Evolutionary conservation across 2,797 vertebrate genomes (phyloP).

Genomic region (Notoglanidium macrostoma): DNA sequence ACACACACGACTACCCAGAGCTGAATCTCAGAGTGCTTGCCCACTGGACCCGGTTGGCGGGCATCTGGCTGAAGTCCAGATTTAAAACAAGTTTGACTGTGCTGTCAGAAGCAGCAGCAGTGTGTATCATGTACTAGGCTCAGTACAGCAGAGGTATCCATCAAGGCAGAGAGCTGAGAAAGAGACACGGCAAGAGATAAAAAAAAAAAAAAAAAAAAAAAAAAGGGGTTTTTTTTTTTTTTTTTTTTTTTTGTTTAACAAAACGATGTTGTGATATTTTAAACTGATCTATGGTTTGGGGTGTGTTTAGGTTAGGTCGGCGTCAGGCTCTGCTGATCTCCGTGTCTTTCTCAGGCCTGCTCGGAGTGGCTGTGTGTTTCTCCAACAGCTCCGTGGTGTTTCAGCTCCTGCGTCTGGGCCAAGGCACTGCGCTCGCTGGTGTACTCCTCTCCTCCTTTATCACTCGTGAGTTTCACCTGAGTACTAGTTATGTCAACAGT

Average conservation of each 20-base stretch:
- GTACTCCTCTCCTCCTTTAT: conserved; percentile 83
- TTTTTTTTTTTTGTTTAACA: neutral
- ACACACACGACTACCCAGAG: conserved; percentile 7
- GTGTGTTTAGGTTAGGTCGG: conserved; percentile 79
- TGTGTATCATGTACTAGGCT: conserved; percentile 30
- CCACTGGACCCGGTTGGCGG: conserved; percentile 10
- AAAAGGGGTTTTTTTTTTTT: no score
- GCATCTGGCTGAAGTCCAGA: conserved; percentile 26
- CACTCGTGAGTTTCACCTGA: conserved; percentile 70
- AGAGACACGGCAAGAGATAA: neutral
- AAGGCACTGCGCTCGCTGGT: conserved; percentile 78
- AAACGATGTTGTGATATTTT: no score
- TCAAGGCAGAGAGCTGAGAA: conserved; percentile 30
- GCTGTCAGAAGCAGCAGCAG: conserved; percentile 39
- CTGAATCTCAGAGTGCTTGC: conserved; percentile 24
- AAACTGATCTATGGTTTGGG: neutral
- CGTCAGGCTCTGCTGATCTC: conserved; percentile 75
- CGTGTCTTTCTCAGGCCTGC: conserved; percentile 74
- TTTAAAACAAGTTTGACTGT: conserved; percentile 41
- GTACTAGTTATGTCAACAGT: neutral
- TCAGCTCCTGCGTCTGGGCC: conserved; percentile 76
- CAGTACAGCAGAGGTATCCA: conserved; percentile 33
- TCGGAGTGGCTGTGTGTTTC: conserved; percentile 76
- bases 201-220: no score
- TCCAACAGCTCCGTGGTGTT: conserved; percentile 72